Evolutionary conservation across 2,113 vertebrate species (phyloP).

Genomic region (Oreochromis aureus): DNA sequence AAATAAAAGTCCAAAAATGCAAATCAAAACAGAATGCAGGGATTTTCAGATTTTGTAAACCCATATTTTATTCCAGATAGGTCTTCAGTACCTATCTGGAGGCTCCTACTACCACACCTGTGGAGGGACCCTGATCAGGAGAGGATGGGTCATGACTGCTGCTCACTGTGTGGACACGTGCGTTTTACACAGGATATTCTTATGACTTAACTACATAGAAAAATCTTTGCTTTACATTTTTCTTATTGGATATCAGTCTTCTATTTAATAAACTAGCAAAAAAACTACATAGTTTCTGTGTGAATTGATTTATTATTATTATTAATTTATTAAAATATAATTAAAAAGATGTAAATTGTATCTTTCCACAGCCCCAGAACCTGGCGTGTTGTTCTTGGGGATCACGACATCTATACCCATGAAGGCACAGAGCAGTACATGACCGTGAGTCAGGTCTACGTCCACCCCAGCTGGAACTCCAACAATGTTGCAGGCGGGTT

Average conservation of each 20-base stretch:
- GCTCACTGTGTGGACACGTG: conserved; percentile 83
- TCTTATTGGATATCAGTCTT: neutral
- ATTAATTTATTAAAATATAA: neutral
- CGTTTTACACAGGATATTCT: neutral
- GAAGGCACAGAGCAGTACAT: conserved; percentile 81
- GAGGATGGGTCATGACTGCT: conserved; percentile 84
- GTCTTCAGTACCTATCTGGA: conserved; percentile 71
- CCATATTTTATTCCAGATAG: neutral
- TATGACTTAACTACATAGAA: neutral
- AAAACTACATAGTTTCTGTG: neutral
- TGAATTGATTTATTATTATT: neutral
- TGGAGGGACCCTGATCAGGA: conserved; percentile 79
- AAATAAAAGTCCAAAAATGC: neutral
- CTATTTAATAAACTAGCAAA: neutral
- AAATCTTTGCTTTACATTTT: neutral
- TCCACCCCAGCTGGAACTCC: conserved; percentile 76
- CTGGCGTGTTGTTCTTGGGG: conserved; percentile 82
- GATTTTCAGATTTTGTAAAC: neutral
- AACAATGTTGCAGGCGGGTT: conserved; percentile 75
- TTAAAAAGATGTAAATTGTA: neutral
- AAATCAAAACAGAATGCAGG: neutral
- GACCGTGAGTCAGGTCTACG: conserved; percentile 65
- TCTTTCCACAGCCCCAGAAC: conserved; percentile 21
- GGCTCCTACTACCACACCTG: conserved; percentile 78
- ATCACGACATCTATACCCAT: conserved; percentile 74